Conservation (phyloP, 2,113 vertebrate genomes). For the Toxotes chatareus region DNA sequence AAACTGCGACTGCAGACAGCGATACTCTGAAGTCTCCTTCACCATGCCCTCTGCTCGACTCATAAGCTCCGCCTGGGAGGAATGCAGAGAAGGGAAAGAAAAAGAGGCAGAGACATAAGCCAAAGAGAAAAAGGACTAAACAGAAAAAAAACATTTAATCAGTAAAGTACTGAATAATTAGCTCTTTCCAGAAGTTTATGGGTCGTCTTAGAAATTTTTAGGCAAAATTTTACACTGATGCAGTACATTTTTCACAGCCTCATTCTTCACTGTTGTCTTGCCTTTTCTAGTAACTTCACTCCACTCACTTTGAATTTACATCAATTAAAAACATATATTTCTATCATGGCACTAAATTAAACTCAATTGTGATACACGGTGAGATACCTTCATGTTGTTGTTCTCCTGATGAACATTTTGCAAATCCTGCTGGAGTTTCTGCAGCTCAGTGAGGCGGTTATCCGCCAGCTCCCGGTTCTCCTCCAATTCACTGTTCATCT, state of each 20-base stretch:
- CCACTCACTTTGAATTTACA: background rate
- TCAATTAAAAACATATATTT: background rate
- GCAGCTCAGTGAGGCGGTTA: constrained; percentile 92
- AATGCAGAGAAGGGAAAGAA: background rate
- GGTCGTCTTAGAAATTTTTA: too few relatives aligned
- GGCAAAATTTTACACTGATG: too few relatives aligned
- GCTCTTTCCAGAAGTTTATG: too few relatives aligned
- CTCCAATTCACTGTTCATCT: constrained; percentile 96
- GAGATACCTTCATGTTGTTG: constrained; percentile 87
- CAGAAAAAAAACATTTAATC: background rate
- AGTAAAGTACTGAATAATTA: background rate
- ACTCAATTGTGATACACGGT: background rate
- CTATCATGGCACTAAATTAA: background rate
- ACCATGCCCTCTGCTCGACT: constrained; percentile 92
- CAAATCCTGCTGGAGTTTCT: constrained; percentile 93
- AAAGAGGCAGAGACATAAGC: background rate
- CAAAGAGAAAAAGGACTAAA: background rate
- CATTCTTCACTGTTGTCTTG: too few relatives aligned
- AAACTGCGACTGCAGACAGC: constrained; percentile 98
- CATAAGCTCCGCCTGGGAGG: constrained; percentile 87
- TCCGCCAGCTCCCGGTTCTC: constrained; percentile 95
- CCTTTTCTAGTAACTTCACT: background rate
- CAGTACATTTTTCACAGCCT: too few relatives aligned
- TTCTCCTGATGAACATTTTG: constrained; percentile 92
- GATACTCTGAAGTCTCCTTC: constrained; percentile 94